Evolutionary conservation across 2,797 vertebrate genomes (phyloP).

Genomic region (Catamblyrhynchus diadema): DNA sequence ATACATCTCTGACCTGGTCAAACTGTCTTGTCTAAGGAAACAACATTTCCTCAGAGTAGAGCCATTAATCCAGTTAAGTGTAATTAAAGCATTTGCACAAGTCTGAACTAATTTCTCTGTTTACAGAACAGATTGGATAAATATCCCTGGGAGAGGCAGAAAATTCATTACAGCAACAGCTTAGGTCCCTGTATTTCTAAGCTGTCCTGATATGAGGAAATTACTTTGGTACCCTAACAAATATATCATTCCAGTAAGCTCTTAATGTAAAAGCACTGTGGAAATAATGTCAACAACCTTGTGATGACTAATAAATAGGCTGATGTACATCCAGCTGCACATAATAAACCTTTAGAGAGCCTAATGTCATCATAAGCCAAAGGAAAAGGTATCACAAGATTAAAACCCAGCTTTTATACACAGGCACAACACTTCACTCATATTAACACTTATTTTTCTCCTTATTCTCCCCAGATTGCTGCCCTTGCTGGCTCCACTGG

Average conservation of each 20-base stretch:
- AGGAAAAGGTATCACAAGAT: conserved; percentile 28
- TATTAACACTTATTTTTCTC: background rate
- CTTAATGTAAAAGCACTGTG: conserved; percentile 51
- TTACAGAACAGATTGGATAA: conserved; percentile 65
- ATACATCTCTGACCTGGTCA: conserved; percentile 10
- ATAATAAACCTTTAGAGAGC: conserved; percentile 44
- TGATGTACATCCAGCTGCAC: conserved; percentile 43
- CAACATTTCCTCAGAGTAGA: conserved; percentile 39
- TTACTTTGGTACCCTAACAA: conserved; percentile 48
- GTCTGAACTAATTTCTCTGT: conserved; percentile 59
- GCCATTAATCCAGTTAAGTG: conserved; percentile 60
- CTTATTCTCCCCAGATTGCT: background rate
- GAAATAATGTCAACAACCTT: conserved; percentile 61
- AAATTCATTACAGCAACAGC: conserved; percentile 59
- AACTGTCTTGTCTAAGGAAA: conserved; percentile 38
- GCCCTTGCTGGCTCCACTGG: background rate
- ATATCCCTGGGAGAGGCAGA: conserved; percentile 54
- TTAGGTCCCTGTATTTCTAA: conserved; percentile 55
- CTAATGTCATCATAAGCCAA: conserved; percentile 8
- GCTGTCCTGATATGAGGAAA: conserved; percentile 57
- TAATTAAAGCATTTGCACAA: conserved; percentile 62
- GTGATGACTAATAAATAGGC: conserved; percentile 56
- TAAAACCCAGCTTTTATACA: background rate
- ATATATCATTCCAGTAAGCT: conserved; percentile 44
- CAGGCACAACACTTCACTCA: background rate